A percentile compares a stretch with the other conserved stretches of the same genome.
Conservation (phyloP, 2,113 vertebrate genomes). For the Lathamus discolor region DNA sequence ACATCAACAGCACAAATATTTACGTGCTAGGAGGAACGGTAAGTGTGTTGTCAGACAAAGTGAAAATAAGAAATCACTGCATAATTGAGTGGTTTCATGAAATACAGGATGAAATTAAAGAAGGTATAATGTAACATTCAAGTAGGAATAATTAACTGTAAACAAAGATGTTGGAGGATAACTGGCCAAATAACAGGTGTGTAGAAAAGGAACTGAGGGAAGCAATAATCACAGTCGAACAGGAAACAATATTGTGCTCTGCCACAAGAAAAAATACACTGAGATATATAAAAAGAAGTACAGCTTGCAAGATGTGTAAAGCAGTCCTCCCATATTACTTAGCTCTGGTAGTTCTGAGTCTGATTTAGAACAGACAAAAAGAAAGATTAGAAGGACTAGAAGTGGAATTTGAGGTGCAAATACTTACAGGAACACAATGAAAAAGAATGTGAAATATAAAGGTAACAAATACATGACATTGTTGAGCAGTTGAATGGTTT, state of each 20-base stretch:
- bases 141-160: neutral
- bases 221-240: neutral
- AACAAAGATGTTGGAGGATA: neutral
- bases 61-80: neutral
- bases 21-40: neutral
- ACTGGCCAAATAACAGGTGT: neutral
- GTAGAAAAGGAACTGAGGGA: neutral
- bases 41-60: neutral
- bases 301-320: neutral
- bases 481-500: neutral
- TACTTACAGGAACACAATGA: neutral
- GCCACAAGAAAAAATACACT: neutral
- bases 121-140: neutral
- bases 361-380: neutral
- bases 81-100: neutral
- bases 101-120: neutral
- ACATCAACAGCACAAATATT: neutral
- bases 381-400: neutral
- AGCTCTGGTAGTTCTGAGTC: neutral
- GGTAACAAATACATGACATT: neutral
- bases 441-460: neutral
- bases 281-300: neutral
- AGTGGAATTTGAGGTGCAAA: neutral
- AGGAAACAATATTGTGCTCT: neutral
- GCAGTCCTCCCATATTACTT: neutral